Conservation (phyloP, 1,140 invertebrate genomes). For the Drosophila setifemur region DNA sequence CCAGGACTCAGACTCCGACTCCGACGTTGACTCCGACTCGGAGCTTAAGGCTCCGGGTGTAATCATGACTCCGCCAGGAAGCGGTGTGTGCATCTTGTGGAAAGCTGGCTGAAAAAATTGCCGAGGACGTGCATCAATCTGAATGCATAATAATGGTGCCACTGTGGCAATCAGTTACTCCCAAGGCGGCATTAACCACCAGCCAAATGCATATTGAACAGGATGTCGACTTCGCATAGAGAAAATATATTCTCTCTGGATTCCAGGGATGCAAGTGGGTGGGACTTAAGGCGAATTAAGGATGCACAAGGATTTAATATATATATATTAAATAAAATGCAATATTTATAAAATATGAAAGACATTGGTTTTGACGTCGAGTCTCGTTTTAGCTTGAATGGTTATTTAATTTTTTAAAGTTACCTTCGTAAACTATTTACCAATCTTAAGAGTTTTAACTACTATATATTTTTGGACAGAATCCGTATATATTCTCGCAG, state of each 20-base stretch:
- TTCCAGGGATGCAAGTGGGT: neutral
- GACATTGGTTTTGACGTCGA: too few species aligned
- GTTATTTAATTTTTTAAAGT: too few species aligned
- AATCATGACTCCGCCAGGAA: constrained; percentile 35
- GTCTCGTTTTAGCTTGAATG: neutral
- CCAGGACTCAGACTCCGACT: neutral
- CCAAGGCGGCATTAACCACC: constrained; percentile 53
- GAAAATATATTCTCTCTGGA: constrained; percentile 3
- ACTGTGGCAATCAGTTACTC: constrained; percentile 59
- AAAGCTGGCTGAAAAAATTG: constrained; percentile 38
- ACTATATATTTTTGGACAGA: neutral
- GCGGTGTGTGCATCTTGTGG: constrained; percentile 28
- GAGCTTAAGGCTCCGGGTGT: constrained; percentile 12
- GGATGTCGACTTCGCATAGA: constrained; percentile 44
- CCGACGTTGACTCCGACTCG: too few species aligned
- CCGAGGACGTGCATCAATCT: constrained; percentile 63
- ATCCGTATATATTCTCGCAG: too few species aligned
- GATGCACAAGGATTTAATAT: too few species aligned
- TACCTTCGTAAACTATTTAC: too few species aligned
- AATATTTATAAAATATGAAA: too few species aligned
- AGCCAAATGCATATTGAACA: constrained; percentile 62
- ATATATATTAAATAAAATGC: too few species aligned
- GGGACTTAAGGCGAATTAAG: too few species aligned
- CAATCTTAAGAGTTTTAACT: neutral
- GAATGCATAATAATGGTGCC: constrained; percentile 67